phyloP scores from a whole-genome alignment of 2,888 invertebrate species.

The Colletes collaris region DNA sequence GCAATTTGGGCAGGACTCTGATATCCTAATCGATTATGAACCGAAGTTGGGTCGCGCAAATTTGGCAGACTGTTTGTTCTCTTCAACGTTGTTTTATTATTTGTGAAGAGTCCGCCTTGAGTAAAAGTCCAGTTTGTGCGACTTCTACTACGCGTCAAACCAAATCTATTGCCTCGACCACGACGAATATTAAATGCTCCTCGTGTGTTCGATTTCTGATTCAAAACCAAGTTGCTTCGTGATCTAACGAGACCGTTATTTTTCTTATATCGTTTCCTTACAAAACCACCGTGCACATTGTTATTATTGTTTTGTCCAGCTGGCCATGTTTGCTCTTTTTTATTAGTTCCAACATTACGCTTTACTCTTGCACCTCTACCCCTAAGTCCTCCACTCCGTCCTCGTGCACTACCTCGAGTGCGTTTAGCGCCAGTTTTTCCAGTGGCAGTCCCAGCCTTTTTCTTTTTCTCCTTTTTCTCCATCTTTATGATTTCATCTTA shows the following conservation, averaged over 20 bases:
- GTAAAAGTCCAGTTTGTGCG: slow-evolving; percentile 74
- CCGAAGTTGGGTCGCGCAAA: slow-evolving; percentile 79
- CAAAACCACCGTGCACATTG: slow-evolving; percentile 73
- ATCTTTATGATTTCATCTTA: slow-evolving; percentile 83
- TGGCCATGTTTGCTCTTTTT: slow-evolving; percentile 65
- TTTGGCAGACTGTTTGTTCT: slow-evolving; percentile 79
- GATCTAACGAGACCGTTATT: slow-evolving; percentile 70
- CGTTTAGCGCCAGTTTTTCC: slow-evolving; percentile 68
- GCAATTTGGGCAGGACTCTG: slow-evolving; percentile 81
- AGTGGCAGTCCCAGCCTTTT: slow-evolving; percentile 73
- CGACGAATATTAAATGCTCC: slow-evolving; percentile 69
- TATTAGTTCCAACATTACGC: slow-evolving; percentile 55
- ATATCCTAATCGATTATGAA: slow-evolving; percentile 80
- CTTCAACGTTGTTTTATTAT: slow-evolving; percentile 72
- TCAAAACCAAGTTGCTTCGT: slow-evolving; percentile 73
- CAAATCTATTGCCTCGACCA: slow-evolving; percentile 69
- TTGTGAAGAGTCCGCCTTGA: slow-evolving; percentile 71
- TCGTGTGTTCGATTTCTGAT: slow-evolving; percentile 69
- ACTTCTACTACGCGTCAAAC: slow-evolving; percentile 76
- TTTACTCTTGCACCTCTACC: slow-evolving; percentile 65
- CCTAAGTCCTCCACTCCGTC: slow-evolving; percentile 64
- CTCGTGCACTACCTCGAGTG: slow-evolving; percentile 57
- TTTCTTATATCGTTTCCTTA: slow-evolving; percentile 75
- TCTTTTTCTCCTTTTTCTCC: slow-evolving; percentile 81
- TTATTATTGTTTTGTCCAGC: slow-evolving; percentile 66